Evolutionary conservation across 2,888 invertebrate species (phyloP).

Genomic region (Chloroclystis v-ata): DNA sequence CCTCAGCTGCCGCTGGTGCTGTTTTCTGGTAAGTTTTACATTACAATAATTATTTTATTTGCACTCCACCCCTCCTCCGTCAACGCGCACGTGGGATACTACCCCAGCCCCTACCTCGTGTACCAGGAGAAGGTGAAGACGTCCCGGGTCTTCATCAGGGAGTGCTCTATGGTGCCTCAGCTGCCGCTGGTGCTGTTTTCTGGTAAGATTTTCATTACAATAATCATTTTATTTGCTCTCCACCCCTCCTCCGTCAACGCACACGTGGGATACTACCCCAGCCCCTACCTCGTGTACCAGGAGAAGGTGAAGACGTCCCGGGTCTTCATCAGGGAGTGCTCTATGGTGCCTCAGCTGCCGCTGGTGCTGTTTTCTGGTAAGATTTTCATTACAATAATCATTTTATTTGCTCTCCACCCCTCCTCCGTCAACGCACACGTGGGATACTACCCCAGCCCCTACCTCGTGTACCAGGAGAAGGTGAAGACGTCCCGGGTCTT

Average conservation of each 20-base stretch:
- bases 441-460: constrained; percentile 84
- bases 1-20: constrained; percentile 85
- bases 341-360: constrained; percentile 87
- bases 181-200: constrained; percentile 84
- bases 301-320: constrained; percentile 89
- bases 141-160: constrained; percentile 86
- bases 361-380: constrained; percentile 81
- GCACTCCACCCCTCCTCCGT: constrained; percentile 87
- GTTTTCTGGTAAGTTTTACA: constrained; percentile 69
- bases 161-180: constrained; percentile 88
- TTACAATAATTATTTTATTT: neutral
- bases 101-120: constrained; percentile 85
- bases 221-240: constrained; percentile 48
- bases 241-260: constrained; percentile 89
- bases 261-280: constrained; percentile 80
- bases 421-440: constrained; percentile 85
- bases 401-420: constrained; percentile 79
- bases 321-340: constrained; percentile 88
- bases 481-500: constrained; percentile 88
- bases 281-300: constrained; percentile 88
- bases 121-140: constrained; percentile 92
- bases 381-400: constrained; percentile 6
- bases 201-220: constrained; percentile 40
- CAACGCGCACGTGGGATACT: constrained; percentile 81
- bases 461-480: constrained; percentile 89